Evolutionary conservation across 2,888 invertebrate species (phyloP).

Genomic region (Agrochola litura): DNA sequence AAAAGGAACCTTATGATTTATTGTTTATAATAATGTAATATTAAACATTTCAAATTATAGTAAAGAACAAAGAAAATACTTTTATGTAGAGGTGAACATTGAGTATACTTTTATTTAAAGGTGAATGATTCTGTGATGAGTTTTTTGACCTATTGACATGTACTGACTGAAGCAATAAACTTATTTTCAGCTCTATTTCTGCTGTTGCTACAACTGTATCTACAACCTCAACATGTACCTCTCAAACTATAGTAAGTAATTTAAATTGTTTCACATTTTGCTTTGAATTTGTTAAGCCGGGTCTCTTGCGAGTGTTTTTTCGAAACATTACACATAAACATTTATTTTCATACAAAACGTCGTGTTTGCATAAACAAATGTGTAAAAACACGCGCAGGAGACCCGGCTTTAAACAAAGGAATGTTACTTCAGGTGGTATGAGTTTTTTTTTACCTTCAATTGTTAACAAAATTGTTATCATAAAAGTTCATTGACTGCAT

Average conservation of each 20-base stretch:
- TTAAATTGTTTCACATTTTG: conserved; percentile 37
- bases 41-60: neutral
- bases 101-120: conserved; percentile 6
- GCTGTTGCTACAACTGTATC: conserved; percentile 85
- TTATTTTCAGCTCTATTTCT: conserved; percentile 84
- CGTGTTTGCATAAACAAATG: too few relatives aligned
- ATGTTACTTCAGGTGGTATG: conserved; percentile 34
- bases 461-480: conserved; percentile 24
- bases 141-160: conserved; percentile 45
- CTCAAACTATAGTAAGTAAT: conserved; percentile 86
- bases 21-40: neutral
- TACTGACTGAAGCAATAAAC: conserved; percentile 50
- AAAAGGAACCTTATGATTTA: neutral
- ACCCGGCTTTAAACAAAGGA: conserved; percentile 34
- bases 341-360: too few relatives aligned
- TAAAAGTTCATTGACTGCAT: conserved; percentile 42
- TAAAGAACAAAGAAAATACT: neutral
- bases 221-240: conserved; percentile 87
- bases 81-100: conserved; percentile 11
- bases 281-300: conserved; percentile 12
- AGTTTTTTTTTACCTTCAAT: conserved; percentile 27
- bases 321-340: too few relatives aligned
- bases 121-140: conserved; percentile 44
- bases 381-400: too few relatives aligned
- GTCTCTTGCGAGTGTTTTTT: too few relatives aligned